Percentiles rank a stretch among this genome's conserved stretches.
Evolutionary conservation across 2,888 invertebrate genomes (phyloP).

Genomic region (Asteroscopus sphinx): DNA sequence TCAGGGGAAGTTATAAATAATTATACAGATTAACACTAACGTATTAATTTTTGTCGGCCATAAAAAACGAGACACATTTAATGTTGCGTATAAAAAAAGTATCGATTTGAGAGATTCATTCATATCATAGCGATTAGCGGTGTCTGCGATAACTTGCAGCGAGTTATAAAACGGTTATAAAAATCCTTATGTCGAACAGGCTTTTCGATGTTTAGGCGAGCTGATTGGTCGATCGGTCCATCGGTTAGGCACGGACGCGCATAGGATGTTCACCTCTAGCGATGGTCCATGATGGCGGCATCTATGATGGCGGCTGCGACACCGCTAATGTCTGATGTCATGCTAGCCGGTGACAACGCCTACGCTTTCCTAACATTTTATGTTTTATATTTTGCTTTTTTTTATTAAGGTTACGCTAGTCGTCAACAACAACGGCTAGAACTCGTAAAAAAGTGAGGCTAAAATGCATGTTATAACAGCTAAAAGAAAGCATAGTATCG

Average conservation of each 20-base stretch:
- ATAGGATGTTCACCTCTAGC: conserved; percentile 83
- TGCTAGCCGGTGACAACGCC: conserved; percentile 66
- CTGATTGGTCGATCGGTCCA: conserved; percentile 65
- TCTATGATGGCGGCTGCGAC: conserved; percentile 57
- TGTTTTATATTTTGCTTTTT: conserved; percentile 13
- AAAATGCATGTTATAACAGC: no score
- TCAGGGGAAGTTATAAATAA: conserved; percentile 35
- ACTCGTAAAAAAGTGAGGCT: no score
- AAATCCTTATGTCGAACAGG: conserved; percentile 68
- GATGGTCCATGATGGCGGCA: conserved; percentile 49
- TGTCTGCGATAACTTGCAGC: conserved; percentile 56
- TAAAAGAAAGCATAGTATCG: no score
- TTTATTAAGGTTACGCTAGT: no score
- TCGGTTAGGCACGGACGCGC: conserved; percentile 71
- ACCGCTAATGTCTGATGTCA: conserved; percentile 78
- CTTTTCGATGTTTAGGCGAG: conserved; percentile 71
- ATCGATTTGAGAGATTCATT: conserved; percentile 46
- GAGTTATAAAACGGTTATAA: conserved; percentile 63
- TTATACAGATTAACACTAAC: conserved; percentile 20
- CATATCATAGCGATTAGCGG: conserved; percentile 50
- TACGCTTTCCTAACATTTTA: conserved; percentile 49
- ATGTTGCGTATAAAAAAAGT: conserved; percentile 25
- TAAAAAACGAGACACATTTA: conserved; percentile 40
- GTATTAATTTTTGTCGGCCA: conserved; percentile 14
- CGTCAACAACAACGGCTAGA: no score